Evolutionary conservation across 2,113 vertebrate genomes (phyloP).

Genomic region (Vulpes ferrilata): DNA sequence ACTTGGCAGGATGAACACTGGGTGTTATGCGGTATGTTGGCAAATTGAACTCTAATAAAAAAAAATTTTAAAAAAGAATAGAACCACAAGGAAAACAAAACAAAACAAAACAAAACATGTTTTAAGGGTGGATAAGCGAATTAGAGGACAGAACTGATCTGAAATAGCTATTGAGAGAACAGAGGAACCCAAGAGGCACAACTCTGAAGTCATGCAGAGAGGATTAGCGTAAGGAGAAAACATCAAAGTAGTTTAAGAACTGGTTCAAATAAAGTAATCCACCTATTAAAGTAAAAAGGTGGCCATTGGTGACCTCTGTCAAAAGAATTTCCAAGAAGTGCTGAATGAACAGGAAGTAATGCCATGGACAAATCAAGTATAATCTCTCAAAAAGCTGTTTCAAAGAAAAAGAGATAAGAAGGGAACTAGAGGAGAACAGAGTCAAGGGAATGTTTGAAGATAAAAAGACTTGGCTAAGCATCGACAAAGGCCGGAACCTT

Average conservation of each 20-base stretch:
- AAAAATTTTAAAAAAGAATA: too few relatives aligned
- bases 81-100: too few relatives aligned
- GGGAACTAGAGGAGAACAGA: neutral
- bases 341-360: neutral
- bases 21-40: too few relatives aligned
- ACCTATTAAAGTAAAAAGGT: neutral
- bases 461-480: neutral
- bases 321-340: neutral
- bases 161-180: neutral
- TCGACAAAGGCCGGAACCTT: neutral
- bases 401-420: neutral
- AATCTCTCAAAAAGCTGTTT: neutral
- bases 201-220: neutral
- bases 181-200: neutral
- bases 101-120: neutral
- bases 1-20: too few relatives aligned
- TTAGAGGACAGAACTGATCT: neutral
- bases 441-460: neutral
- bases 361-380: neutral
- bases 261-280: neutral
- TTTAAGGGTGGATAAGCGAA: neutral
- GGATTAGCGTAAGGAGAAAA: neutral
- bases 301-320: neutral
- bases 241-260: neutral
- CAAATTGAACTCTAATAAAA: too few relatives aligned